A percentile compares a stretch with the other conserved stretches of the same genome.
Conservation (phyloP, 2,888 invertebrate genomes). For the Timandra comae region DNA sequence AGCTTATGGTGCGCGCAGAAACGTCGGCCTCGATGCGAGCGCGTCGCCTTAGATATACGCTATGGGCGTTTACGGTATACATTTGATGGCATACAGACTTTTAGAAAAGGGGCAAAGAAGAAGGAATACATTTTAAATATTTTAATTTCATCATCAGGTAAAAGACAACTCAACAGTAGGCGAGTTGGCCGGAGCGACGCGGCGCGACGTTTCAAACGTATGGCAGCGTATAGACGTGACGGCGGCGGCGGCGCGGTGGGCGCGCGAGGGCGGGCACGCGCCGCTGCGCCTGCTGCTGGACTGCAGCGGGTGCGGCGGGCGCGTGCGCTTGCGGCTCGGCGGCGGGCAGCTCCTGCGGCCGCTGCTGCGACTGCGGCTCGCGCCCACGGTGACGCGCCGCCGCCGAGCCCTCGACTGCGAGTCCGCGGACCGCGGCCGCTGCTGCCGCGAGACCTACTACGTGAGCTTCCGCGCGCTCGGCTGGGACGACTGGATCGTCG, state of each 20-base stretch:
- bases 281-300: constrained; percentile 87
- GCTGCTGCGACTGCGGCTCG: constrained; percentile 88
- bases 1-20: constrained; percentile 82
- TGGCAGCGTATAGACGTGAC: constrained; percentile 94
- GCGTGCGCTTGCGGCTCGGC: constrained; percentile 81
- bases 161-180: constrained; percentile 79
- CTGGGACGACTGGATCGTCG: constrained; percentile 97
- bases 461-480: constrained; percentile 93
- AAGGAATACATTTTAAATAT: no score
- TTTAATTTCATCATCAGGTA: no score
- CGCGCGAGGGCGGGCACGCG: constrained; percentile 66
- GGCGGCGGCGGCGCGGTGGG: constrained; percentile 85
- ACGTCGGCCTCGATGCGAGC: constrained; percentile 41
- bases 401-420: constrained; percentile 91
- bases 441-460: constrained; percentile 93
- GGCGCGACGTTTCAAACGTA: constrained; percentile 78
- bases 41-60: constrained; percentile 74
- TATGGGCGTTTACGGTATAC: constrained; percentile 81
- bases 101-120: no score
- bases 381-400: constrained; percentile 82
- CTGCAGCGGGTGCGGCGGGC: constrained; percentile 87
- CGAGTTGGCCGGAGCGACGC: constrained; percentile 68
- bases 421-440: constrained; percentile 71
- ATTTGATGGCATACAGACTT: no score
- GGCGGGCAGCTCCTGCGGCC: constrained; percentile 82